Conservation (phyloP, 1,140 invertebrate species). For the Hylyphantes graminicola region DNA sequence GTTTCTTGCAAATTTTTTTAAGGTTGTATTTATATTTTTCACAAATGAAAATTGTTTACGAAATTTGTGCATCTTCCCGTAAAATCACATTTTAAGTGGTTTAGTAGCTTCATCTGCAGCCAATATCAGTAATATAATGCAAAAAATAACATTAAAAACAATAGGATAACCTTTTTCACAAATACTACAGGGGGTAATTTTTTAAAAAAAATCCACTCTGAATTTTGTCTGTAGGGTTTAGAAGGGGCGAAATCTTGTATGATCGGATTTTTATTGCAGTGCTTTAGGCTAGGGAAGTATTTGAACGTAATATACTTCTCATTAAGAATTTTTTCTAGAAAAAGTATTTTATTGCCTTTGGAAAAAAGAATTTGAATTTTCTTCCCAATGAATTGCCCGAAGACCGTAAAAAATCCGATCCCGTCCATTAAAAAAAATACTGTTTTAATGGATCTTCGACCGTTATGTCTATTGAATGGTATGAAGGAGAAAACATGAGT, state of each 20-base stretch:
- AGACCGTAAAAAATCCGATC: constrained; percentile 31
- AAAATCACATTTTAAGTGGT: no score
- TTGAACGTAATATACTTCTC: constrained; percentile 55
- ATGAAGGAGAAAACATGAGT: constrained; percentile 18
- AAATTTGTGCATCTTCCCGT: constrained; percentile 22
- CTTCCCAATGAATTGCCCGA: constrained; percentile 37
- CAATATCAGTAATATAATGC: constrained; percentile 30
- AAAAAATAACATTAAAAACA: constrained; percentile 23
- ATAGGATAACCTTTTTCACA: constrained; percentile 2
- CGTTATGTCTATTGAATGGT: constrained; percentile 26
- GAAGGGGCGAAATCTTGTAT: not conserved
- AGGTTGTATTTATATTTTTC: no score
- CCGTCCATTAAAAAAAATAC: no score
- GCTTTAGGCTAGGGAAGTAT: constrained; percentile 45
- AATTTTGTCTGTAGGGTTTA: no score
- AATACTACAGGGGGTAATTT: no score
- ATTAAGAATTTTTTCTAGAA: constrained; percentile 35
- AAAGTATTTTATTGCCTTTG: constrained; percentile 42
- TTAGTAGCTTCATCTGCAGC: no score
- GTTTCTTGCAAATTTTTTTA: no score
- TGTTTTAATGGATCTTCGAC: constrained; percentile 42
- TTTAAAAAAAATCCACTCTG: no score
- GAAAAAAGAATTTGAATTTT: constrained; percentile 47
- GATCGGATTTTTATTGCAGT: constrained; percentile 53
- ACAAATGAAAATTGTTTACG: not conserved